Evolutionary conservation across 2,113 vertebrate species (phyloP).

Genomic region (Vulpes lagopus): DNA sequence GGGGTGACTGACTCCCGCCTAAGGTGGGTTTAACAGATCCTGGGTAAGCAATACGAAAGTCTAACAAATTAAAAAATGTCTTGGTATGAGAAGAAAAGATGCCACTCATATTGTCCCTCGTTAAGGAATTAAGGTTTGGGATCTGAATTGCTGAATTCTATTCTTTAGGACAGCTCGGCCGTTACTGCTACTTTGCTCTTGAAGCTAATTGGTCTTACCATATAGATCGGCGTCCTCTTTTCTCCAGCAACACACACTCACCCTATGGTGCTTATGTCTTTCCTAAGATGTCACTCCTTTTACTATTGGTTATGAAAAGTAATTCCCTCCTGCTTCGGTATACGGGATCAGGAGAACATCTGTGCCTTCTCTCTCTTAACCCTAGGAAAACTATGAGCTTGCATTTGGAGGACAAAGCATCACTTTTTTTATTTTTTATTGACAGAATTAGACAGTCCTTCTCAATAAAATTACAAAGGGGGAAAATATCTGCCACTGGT

Average conservation of each 20-base stretch:
- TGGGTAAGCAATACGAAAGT: background rate
- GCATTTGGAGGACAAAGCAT: background rate
- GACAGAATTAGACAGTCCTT: background rate
- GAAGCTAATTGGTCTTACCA: background rate
- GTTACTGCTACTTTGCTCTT: background rate
- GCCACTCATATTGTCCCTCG: background rate
- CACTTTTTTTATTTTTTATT: background rate
- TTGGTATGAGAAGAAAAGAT: background rate
- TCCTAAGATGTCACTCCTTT: background rate
- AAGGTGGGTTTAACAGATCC: background rate
- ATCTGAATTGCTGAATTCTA: constrained; percentile 48
- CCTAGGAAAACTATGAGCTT: background rate
- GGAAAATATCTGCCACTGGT: background rate
- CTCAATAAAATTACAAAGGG: background rate
- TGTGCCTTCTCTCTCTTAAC: background rate
- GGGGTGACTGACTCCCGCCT: background rate
- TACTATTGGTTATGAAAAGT: background rate
- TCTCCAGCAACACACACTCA: background rate
- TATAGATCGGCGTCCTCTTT: background rate
- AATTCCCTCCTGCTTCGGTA: background rate
- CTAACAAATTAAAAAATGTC: background rate
- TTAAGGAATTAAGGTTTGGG: background rate
- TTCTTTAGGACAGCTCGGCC: background rate
- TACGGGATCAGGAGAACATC: background rate
- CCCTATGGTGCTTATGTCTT: background rate